Conservation (phyloP, 2,797 vertebrate species). For the Gambelia wislizenii region DNA sequence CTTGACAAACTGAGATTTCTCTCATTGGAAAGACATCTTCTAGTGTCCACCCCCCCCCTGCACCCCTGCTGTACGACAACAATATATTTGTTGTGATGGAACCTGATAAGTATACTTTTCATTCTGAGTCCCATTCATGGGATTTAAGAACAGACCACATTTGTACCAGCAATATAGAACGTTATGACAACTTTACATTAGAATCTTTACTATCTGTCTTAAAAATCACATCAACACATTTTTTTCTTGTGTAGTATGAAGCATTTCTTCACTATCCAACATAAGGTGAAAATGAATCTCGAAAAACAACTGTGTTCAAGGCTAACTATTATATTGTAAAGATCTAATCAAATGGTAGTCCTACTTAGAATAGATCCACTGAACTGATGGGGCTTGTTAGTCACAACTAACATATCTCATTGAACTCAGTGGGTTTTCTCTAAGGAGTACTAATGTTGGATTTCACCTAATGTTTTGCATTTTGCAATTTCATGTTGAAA, state of each 20-base stretch:
- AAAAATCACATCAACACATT: neutral
- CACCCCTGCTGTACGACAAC: neutral
- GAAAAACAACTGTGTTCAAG: neutral
- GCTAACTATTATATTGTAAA: neutral
- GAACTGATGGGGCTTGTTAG: neutral
- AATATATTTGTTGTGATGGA: neutral
- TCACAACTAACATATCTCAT: neutral
- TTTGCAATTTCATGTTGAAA: neutral
- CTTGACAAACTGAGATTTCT: neutral
- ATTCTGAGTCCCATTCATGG: neutral
- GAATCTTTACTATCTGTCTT: neutral
- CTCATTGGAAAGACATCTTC: neutral
- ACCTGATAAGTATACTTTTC: neutral
- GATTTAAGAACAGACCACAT: neutral
- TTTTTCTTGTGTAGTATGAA: slow-evolving; percentile 28
- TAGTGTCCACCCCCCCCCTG: neutral
- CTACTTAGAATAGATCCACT: neutral
- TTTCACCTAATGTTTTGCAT: neutral
- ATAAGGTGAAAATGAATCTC: neutral
- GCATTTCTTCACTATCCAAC: neutral
- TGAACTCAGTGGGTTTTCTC: neutral
- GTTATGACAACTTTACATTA: neutral
- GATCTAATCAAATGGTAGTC: neutral
- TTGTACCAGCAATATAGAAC: neutral
- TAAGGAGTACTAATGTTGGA: neutral